Percentiles rank a stretch among this genome's conserved stretches.
phyloP scores from a whole-genome alignment of 2,888 invertebrate genomes.

The Steromphala cineraria region DNA sequence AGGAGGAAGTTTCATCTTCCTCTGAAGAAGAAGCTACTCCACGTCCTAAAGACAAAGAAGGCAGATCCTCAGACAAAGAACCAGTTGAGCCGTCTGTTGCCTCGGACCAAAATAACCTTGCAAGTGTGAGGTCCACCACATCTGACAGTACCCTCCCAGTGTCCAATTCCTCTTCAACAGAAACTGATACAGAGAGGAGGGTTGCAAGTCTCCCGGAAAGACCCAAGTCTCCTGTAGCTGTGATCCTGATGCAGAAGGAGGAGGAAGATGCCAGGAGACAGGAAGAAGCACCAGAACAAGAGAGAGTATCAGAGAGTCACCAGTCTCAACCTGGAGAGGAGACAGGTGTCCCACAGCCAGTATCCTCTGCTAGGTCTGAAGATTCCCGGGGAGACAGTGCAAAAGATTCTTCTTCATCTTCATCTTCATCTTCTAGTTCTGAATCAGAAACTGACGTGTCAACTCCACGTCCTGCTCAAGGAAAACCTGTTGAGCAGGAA shows the following conservation, averaged over 20 bases:
- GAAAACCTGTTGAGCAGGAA: too few species aligned
- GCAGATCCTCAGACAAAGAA: too few species aligned
- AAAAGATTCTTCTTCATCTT: neutral
- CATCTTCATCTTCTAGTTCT: constrained; percentile 20
- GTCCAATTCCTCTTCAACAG: neutral
- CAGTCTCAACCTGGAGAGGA: neutral
- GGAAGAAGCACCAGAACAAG: constrained; percentile 28
- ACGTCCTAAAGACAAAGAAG: too few species aligned
- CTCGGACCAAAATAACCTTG: neutral
- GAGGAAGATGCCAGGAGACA: constrained; percentile 26
- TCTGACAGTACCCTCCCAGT: neutral
- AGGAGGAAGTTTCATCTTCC: neutral
- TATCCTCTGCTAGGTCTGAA: neutral
- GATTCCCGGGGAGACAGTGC: too few species aligned
- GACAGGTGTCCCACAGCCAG: neutral
- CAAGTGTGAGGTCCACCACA: neutral
- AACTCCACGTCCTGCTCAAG: neutral
- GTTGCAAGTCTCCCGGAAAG: neutral
- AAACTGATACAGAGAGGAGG: neutral
- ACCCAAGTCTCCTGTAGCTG: constrained; percentile 6
- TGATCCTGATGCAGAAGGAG: neutral
- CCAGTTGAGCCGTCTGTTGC: neutral
- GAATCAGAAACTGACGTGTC: constrained; percentile 29
- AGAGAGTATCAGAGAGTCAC: neutral
- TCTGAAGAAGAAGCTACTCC: neutral